Evolutionary conservation across 1,140 invertebrate species (phyloP).

Genomic region (Acarapis woodi): DNA sequence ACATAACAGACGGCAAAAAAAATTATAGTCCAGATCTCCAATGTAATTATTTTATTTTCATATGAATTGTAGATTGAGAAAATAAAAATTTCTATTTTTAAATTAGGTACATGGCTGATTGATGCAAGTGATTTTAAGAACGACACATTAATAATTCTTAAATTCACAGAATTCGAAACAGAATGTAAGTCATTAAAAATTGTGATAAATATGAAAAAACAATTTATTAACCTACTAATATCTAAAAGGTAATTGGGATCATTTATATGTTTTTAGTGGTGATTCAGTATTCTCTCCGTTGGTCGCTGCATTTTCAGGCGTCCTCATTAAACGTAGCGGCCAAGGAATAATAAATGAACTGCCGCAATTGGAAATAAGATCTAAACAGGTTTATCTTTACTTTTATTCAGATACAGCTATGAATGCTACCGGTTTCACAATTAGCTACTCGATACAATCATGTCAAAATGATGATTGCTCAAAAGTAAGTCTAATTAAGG

Average conservation of each 20-base stretch:
- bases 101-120: conserved; percentile 85
- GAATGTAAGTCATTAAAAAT: too few species aligned
- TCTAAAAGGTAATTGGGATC: conserved; percentile 82
- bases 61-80: too few species aligned
- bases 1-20: conserved; percentile 63
- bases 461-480: conserved; percentile 31
- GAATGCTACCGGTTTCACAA: conserved; percentile 87
- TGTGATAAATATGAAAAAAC: too few species aligned
- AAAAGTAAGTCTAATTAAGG: too few species aligned
- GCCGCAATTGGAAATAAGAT: conserved; percentile 54
- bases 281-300: conserved; percentile 72
- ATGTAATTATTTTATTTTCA: too few species aligned
- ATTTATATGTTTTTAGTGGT: conserved; percentile 86
- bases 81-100: too few species aligned
- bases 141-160: conserved; percentile 16
- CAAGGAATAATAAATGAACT: conserved; percentile 25
- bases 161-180: conserved; percentile 48
- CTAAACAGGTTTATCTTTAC: conserved; percentile 45
- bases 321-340: conserved; percentile 48
- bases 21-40: conserved; percentile 81
- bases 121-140: conserved; percentile 21
- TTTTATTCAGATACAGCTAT: conserved; percentile 93
- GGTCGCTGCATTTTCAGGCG: conserved; percentile 56
- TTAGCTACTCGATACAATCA: conserved; percentile 36
- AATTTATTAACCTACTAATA: too few species aligned